Evolutionary conservation across 2,888 invertebrate species (phyloP).

Genomic region (Mesorhabditis belari): DNA sequence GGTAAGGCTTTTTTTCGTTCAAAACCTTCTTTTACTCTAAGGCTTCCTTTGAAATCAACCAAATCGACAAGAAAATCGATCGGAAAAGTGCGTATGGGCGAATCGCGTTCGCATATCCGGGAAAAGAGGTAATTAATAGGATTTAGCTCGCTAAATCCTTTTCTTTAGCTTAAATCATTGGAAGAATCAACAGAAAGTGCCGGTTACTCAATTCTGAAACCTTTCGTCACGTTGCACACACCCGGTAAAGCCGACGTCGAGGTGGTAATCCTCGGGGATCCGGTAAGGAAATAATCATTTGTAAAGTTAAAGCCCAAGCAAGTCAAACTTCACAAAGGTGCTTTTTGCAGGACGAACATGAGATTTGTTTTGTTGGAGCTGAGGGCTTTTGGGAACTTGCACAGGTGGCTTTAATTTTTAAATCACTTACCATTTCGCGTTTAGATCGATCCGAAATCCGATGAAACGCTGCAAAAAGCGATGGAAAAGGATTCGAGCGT

Average conservation of each 20-base stretch:
- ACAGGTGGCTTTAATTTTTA: slow-evolving; percentile 65
- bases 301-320: background rate
- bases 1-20: slow-evolving; percentile 6
- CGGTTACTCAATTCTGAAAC: slow-evolving; percentile 72
- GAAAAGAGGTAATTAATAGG: slow-evolving; percentile 21
- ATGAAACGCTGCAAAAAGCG: slow-evolving; percentile 66
- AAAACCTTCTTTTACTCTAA: slow-evolving; percentile 57
- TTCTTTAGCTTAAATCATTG: slow-evolving; percentile 68
- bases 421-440: background rate
- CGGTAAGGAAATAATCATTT: slow-evolving; percentile 58
- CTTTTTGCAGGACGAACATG: slow-evolving; percentile 76
- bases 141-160: background rate
- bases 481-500: slow-evolving; percentile 44
- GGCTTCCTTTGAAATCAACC: slow-evolving; percentile 64
- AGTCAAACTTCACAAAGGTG: background rate
- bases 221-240: slow-evolving; percentile 83
- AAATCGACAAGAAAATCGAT: slow-evolving; percentile 61
- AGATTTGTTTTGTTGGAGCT: slow-evolving; percentile 96
- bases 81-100: slow-evolving; percentile 86
- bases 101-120: slow-evolving; percentile 84
- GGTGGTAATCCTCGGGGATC: slow-evolving; percentile 91
- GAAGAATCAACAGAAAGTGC: slow-evolving; percentile 68
- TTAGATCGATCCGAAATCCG: slow-evolving; percentile 69
- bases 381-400: slow-evolving; percentile 77
- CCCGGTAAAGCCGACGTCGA: slow-evolving; percentile 93